phyloP scores from a whole-genome alignment of 2,888 invertebrate genomes.

The Anoplius nigerrimus region DNA sequence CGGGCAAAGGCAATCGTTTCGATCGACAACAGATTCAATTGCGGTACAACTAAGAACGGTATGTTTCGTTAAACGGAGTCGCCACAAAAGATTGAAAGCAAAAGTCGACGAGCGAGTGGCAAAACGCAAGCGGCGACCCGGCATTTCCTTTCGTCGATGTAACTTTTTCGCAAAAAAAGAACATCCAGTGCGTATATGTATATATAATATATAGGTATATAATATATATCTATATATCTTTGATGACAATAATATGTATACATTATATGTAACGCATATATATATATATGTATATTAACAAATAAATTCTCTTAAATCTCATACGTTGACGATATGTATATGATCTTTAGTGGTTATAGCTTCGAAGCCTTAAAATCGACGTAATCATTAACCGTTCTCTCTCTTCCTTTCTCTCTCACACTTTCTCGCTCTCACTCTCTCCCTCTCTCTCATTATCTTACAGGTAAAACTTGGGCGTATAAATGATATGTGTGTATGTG shows the following conservation, averaged over 20 bases:
- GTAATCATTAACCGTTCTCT: conserved; percentile 28
- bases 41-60: not conserved
- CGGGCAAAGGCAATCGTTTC: no score
- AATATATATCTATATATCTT: conserved; percentile 57
- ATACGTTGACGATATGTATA: conserved; percentile 66
- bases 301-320: conserved; percentile 62
- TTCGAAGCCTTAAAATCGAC: conserved; percentile 51
- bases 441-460: conserved; percentile 48
- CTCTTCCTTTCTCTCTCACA: no score
- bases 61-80: not conserved
- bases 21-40: not conserved
- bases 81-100: not conserved
- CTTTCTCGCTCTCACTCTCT: no score
- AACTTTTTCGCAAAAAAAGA: conserved; percentile 49
- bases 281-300: conserved; percentile 63
- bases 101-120: conserved; percentile 3
- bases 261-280: conserved; percentile 58
- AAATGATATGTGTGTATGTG: conserved; percentile 60
- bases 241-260: conserved; percentile 54
- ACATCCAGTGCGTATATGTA: conserved; percentile 54
- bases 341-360: conserved; percentile 62
- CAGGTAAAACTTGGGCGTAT: conserved; percentile 54
- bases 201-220: conserved; percentile 56
- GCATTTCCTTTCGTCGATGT: conserved; percentile 32
- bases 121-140: conserved; percentile 12